phyloP scores from a whole-genome alignment of 2,113 vertebrate genomes.

The Marcusenius ussheri region DNA sequence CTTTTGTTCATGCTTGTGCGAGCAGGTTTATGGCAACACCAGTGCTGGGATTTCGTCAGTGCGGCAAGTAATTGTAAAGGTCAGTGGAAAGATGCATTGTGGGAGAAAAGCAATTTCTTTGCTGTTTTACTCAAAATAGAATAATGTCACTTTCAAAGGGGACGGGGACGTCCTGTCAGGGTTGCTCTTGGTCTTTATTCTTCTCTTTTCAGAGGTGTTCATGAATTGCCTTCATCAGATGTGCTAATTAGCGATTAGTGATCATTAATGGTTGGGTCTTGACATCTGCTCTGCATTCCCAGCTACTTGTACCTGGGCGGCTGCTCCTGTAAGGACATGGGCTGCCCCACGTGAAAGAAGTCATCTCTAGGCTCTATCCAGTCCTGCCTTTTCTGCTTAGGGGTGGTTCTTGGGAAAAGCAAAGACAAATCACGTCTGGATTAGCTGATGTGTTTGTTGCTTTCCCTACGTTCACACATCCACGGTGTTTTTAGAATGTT shows the following conservation, averaged over 20 bases:
- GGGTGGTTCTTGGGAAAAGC: not conserved
- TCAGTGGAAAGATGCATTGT: not conserved
- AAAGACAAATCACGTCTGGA: not conserved
- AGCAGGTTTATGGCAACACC: slow-evolving; percentile 37
- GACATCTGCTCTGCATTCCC: slow-evolving; percentile 26
- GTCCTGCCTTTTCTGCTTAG: not conserved
- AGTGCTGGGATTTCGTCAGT: not conserved
- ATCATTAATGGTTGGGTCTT: slow-evolving; percentile 42
- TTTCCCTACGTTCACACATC: not conserved
- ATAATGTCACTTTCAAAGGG: not conserved
- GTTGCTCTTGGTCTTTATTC: not conserved
- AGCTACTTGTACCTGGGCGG: slow-evolving; percentile 10
- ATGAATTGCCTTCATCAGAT: slow-evolving; percentile 34
- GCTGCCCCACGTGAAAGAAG: slow-evolving; percentile 24
- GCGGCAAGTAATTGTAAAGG: not conserved
- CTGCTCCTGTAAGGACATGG: not conserved
- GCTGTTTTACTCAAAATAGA: not conserved
- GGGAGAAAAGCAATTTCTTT: not conserved
- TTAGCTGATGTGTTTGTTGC: not conserved
- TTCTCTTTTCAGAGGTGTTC: slow-evolving; percentile 6
- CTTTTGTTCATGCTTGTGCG: not conserved
- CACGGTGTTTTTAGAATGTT: not conserved
- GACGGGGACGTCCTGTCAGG: not conserved
- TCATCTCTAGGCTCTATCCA: not conserved
- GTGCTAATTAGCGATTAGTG: slow-evolving; percentile 51